Conservation (phyloP, 2,113 vertebrate genomes). For the Onychostruthus taczanowskii region DNA sequence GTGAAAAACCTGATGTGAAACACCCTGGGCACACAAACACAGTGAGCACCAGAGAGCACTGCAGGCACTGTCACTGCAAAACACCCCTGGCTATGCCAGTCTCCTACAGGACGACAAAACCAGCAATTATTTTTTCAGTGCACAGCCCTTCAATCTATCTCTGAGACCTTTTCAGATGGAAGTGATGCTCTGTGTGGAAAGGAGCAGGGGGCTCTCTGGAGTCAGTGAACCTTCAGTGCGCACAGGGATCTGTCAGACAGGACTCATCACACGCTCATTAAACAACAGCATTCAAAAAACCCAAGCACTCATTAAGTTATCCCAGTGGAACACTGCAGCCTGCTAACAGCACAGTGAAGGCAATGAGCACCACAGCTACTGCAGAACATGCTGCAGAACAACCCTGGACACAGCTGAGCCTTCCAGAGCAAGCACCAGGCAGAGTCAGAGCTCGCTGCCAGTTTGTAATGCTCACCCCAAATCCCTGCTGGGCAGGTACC, state of each 20-base stretch:
- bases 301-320: not conserved
- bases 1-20: not conserved
- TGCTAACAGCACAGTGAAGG: not conserved
- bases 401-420: not conserved
- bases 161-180: not conserved
- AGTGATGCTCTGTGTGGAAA: not conserved
- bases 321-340: not conserved
- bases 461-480: not conserved
- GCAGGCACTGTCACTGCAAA: accelerated
- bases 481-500: not conserved
- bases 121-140: not conserved
- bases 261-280: not conserved
- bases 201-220: not conserved
- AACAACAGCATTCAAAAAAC: not conserved
- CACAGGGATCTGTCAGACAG: not conserved
- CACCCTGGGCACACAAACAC: not conserved
- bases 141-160: not conserved
- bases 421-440: not conserved
- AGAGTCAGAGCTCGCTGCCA: not conserved
- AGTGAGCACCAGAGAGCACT: not conserved
- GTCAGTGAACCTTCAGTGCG: not conserved
- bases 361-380: not conserved
- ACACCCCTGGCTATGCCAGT: not conserved
- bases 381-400: not conserved
- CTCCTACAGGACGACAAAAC: not conserved